These are phyloP conservation scores for Helicoverpa zea DNA, from an alignment of 1,140 invertebrate genomes.

Conservation along the genomic window DNA sequence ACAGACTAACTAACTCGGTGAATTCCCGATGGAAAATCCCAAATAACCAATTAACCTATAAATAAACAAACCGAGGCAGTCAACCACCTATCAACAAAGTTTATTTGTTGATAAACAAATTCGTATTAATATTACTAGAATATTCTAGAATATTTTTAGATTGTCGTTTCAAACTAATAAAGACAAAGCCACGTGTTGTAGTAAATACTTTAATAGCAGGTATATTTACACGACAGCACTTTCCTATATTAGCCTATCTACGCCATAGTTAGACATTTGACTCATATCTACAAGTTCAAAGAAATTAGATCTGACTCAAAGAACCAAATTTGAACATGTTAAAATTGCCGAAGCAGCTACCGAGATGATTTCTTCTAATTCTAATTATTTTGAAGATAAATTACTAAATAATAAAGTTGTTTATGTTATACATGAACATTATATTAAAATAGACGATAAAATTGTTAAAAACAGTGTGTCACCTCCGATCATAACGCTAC, in stretches of 20 bases:
- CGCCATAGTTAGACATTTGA: not conserved
- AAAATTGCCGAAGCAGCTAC: not conserved
- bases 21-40: no score
- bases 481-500: slow-evolving; percentile 37
- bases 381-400: not conserved
- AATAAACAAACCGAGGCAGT: no score
- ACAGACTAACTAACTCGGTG: no score
- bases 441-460: slow-evolving; percentile 13
- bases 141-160: not conserved
- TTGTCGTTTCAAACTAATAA: not conserved
- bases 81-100: no score
- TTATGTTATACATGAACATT: not conserved
- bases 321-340: slow-evolving; percentile 8
- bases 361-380: not conserved
- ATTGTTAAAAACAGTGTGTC: slow-evolving; percentile 18
- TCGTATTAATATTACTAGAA: not conserved
- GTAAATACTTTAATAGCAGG: not conserved
- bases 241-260: not conserved
- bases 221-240: not conserved
- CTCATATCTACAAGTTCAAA: slow-evolving; percentile 3
- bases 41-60: no score
- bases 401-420: not conserved
- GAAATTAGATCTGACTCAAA: not conserved
- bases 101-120: no score
- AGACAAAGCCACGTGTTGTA: not conserved